These are phyloP conservation scores for Hypanus sabinus DNA, from an alignment of 2,113 vertebrate genomes.

Conservation along the genomic window DNA sequence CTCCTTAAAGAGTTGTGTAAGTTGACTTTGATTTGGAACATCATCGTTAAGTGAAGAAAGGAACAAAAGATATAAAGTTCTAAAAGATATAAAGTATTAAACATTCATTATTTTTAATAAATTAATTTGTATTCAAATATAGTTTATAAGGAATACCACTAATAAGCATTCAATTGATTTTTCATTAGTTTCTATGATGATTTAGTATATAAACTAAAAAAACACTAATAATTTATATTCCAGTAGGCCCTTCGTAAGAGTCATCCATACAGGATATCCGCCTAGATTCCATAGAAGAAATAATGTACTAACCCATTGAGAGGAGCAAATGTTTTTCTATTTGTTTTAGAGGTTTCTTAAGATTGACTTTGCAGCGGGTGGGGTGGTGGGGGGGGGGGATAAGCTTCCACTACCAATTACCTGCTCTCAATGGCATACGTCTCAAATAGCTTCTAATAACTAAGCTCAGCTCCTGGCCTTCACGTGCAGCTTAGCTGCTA, in stretches of 20 bases:
- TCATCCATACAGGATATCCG: background rate
- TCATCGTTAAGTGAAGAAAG: background rate
- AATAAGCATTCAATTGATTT: background rate
- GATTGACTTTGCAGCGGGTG: too few relatives aligned
- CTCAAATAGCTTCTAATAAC: too few relatives aligned
- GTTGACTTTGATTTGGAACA: background rate
- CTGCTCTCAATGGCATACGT: too few relatives aligned
- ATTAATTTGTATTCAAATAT: background rate
- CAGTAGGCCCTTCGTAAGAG: background rate
- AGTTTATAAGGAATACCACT: background rate
- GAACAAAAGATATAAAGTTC: background rate
- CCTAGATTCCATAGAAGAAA: background rate
- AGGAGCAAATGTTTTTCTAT: background rate
- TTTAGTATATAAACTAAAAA: background rate
- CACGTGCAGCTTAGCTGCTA: too few relatives aligned
- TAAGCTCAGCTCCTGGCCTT: too few relatives aligned
- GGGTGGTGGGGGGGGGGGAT: too few relatives aligned
- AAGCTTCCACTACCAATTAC: too few relatives aligned
- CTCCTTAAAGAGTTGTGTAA: background rate
- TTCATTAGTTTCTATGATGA: background rate
- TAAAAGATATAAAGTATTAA: too few relatives aligned
- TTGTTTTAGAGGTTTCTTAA: background rate
- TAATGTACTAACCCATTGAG: background rate
- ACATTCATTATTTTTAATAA: background rate
- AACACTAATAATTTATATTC: background rate